Conservation (phyloP, 2,113 vertebrate genomes). For the Bostrychus sinensis region DNA sequence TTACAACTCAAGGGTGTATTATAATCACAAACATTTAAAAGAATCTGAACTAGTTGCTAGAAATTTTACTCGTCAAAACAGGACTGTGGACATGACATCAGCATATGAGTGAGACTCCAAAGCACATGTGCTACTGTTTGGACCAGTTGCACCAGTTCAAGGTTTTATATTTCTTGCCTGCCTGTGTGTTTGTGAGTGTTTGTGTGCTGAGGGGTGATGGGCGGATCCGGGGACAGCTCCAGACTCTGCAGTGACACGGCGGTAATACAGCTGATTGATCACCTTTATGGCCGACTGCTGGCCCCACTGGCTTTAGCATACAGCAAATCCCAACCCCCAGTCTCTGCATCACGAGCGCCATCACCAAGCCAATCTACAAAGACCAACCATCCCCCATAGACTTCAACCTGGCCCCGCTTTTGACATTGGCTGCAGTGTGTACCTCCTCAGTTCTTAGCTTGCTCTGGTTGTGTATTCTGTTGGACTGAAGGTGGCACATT, state of each 20-base stretch:
- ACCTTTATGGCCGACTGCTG: conserved; percentile 70
- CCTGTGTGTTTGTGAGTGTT: conserved; percentile 17
- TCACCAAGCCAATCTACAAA: conserved; percentile 49
- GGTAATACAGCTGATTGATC: conserved; percentile 81
- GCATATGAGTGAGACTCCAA: conserved; percentile 3
- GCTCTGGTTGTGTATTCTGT: background rate
- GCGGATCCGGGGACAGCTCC: conserved; percentile 56
- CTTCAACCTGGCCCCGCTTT: conserved; percentile 78
- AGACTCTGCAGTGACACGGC: conserved; percentile 72
- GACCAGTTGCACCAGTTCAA: conserved; percentile 25
- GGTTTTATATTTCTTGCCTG: conserved; percentile 21
- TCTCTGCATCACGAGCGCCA: conserved; percentile 55
- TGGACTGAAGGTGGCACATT: background rate
- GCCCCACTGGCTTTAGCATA: conserved; percentile 60
- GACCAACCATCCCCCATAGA: conserved; percentile 65
- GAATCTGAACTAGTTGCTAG: background rate
- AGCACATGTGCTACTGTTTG: conserved; percentile 7
- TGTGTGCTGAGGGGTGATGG: conserved; percentile 48
- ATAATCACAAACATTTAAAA: conserved; percentile 22
- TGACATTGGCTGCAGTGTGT: conserved; percentile 70
- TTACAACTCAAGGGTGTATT: conserved; percentile 35
- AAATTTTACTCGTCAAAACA: background rate
- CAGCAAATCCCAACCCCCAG: conserved; percentile 49
- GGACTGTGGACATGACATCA: conserved; percentile 11
- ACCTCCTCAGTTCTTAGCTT: background rate